Conservation (phyloP, 2,113 vertebrate genomes). For the Calypte anna region DNA sequence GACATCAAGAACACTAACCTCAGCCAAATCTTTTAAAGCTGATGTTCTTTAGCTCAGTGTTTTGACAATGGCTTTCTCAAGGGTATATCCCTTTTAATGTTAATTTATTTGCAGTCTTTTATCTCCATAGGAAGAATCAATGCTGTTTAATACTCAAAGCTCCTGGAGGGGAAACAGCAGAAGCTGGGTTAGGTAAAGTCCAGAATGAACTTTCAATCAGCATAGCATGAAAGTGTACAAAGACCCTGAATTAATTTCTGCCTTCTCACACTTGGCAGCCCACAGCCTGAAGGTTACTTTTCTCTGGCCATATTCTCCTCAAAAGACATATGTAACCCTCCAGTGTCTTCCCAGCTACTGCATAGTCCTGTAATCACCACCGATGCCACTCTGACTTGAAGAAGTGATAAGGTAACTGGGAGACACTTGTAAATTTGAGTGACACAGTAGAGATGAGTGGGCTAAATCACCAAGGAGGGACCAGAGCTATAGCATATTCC, state of each 20-base stretch:
- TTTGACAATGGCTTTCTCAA: slow-evolving; percentile 54
- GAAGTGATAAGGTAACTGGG: neutral
- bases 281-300: neutral
- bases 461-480: neutral
- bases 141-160: neutral
- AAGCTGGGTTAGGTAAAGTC: slow-evolving; percentile 10
- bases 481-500: neutral
- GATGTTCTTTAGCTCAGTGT: slow-evolving; percentile 15
- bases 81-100: slow-evolving; percentile 28
- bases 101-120: slow-evolving; percentile 55
- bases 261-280: neutral
- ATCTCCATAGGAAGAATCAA: slow-evolving; percentile 52
- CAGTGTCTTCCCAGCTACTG: neutral
- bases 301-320: neutral
- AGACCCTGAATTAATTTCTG: neutral
- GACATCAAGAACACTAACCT: slow-evolving; percentile 42
- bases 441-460: neutral
- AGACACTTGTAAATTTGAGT: neutral
- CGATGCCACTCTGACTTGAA: neutral
- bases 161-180: slow-evolving; percentile 27
- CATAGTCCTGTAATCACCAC: neutral
- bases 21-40: slow-evolving; percentile 25
- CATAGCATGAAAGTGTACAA: neutral
- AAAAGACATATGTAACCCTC: neutral
- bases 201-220: slow-evolving; percentile 23